Evolutionary conservation across 2,113 vertebrate genomes (phyloP), one percentile per base, ranked within the genome.

Genomic region (Proterorhinus semilunaris): DNA sequence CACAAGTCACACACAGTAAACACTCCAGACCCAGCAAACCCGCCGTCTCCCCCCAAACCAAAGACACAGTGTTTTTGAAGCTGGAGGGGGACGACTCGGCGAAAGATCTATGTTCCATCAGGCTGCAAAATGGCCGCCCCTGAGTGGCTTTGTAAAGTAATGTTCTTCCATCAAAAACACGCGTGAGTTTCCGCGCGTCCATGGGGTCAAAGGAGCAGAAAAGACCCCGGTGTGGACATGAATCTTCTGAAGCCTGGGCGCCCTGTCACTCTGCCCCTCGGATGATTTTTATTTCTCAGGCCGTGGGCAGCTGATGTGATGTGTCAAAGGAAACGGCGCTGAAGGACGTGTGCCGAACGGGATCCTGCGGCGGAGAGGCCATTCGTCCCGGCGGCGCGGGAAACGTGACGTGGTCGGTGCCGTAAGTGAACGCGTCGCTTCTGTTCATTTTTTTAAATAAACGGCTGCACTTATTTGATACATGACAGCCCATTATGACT

Each of bases 11-110:
- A 48, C 27, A 36, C 72, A 48, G 46, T 0, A 36, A 47, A 58
- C 49, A 13, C 58, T 45, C 59, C 9, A 8, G 55, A 70, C 53
- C 47, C 66, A 44, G 36, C 45, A 48, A 70, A 66, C 47, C 62
- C 64, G 47, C 51, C 55, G 36, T 79, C 62, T 36, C 27, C 27
- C 3, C 69, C 7, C 1, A 53, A 53, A 9, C 71, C 17, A 44
- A 27, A 27, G 53, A 55, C 53, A 71, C 43, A 21, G 6, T 10
- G 45, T 52, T 78, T 47, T 58, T 49, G 21, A 52, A 48, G 10
- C 49, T 36, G 48, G 8, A 8, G 46, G 21, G 21, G 10, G 52
- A 43, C 36, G 63, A 62, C 17, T 62, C 8, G 49, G 17, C 27
- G 36, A 7, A 16, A 74, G 52, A 54, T 54, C 65, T 9, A 1